phyloP scores from a whole-genome alignment of 2,797 vertebrate species.

The Myiothlypis chrysogaster region DNA sequence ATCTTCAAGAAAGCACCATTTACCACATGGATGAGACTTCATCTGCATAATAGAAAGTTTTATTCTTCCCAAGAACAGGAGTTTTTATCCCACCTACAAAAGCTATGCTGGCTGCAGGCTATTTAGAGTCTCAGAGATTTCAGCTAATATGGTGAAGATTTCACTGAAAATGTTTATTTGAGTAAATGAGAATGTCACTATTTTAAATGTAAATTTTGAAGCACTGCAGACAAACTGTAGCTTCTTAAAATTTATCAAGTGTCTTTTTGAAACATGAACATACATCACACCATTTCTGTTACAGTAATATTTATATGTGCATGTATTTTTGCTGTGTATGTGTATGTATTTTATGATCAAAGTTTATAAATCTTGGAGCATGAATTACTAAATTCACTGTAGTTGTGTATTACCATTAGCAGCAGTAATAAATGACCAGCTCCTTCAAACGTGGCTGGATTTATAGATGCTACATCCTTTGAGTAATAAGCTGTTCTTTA shows the following conservation, averaged over 20 bases:
- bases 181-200: background rate
- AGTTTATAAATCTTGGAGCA: background rate
- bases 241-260: background rate
- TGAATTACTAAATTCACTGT: background rate
- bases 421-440: background rate
- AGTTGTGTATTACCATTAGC: background rate
- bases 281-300: background rate
- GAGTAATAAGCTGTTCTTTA: conserved; percentile 16
- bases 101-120: background rate
- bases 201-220: conserved; percentile 8
- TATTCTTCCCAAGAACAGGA: background rate
- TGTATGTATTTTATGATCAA: background rate
- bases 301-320: background rate
- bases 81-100: background rate
- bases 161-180: background rate
- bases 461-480: background rate
- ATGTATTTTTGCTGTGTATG: background rate
- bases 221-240: background rate
- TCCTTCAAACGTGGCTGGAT: background rate
- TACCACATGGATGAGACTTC: background rate
- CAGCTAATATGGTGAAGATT: background rate
- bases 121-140: background rate
- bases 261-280: background rate
- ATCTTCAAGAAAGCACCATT: background rate
- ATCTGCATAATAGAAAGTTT: background rate